Evolutionary conservation across 2,113 vertebrate genomes (phyloP).

Genomic region (Pelusios castaneus): DNA sequence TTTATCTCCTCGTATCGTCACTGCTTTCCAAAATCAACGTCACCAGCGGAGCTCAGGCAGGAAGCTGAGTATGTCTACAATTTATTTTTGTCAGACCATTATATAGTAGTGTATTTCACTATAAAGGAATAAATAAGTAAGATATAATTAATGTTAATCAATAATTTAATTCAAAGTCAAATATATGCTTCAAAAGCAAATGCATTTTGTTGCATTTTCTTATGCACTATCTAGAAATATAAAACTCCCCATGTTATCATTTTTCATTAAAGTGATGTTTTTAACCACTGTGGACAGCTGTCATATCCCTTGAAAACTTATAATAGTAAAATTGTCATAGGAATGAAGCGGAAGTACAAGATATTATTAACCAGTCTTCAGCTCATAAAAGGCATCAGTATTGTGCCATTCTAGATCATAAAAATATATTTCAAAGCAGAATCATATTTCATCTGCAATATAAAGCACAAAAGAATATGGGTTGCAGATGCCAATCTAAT

Average conservation of each 20-base stretch:
- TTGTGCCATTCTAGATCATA: constrained; percentile 69
- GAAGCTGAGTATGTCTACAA: constrained; percentile 42
- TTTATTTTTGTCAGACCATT: constrained; percentile 57
- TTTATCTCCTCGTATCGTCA: constrained; percentile 64
- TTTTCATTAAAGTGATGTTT: constrained; percentile 75
- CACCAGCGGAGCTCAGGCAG: neutral
- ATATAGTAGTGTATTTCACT: neutral
- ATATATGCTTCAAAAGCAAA: constrained; percentile 9
- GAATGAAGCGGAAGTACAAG: constrained; percentile 65
- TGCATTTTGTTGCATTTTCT: constrained; percentile 29
- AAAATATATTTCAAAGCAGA: constrained; percentile 70
- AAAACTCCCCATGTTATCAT: constrained; percentile 47
- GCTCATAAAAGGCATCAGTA: constrained; percentile 69
- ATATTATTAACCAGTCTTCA: constrained; percentile 72
- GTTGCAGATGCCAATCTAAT: constrained; percentile 17
- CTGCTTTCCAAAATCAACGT: constrained; percentile 76
- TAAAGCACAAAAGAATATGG: constrained; percentile 54
- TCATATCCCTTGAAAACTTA: constrained; percentile 73
- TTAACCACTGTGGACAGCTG: constrained; percentile 70
- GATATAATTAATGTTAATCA: constrained; percentile 17
- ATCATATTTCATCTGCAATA: constrained; percentile 62
- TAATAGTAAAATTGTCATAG: constrained; percentile 76
- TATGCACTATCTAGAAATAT: constrained; percentile 60
- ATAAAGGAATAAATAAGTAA: constrained; percentile 19
- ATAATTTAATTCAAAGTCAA: neutral